These are phyloP conservation scores for Monopterus albus DNA, from an alignment of 2,113 vertebrate species.

Conservation along the genomic window DNA sequence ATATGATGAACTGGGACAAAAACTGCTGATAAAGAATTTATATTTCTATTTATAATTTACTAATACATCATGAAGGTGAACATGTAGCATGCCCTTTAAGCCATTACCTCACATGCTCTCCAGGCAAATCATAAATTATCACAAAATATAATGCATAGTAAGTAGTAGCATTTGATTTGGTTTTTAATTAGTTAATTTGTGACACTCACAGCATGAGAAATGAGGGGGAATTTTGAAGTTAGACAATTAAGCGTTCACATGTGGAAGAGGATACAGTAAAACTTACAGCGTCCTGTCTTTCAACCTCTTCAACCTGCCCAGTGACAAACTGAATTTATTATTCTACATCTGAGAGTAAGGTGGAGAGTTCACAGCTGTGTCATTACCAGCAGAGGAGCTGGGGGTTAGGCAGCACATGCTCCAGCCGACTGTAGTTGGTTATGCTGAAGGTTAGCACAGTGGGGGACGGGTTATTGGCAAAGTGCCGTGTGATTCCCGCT, in stretches of 20 bases:
- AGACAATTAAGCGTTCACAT: neutral
- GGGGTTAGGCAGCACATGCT: slow-evolving; percentile 98
- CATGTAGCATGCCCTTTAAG: neutral
- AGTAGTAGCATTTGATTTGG: slow-evolving; percentile 1
- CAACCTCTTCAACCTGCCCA: neutral
- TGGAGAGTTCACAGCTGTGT: slow-evolving; percentile 51
- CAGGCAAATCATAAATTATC: slow-evolving; percentile 3
- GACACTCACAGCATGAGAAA: neutral
- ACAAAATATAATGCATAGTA: neutral
- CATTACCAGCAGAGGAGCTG: slow-evolving; percentile 99
- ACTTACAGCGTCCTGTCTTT: neutral
- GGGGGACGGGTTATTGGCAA: slow-evolving; percentile 95
- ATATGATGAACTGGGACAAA: too few relatives aligned
- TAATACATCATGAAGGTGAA: neutral
- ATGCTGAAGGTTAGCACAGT: slow-evolving; percentile 96
- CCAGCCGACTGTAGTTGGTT: slow-evolving; percentile 96
- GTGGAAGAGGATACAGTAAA: neutral
- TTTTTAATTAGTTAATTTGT: slow-evolving; percentile 13
- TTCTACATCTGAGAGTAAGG: neutral
- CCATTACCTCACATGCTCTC: neutral
- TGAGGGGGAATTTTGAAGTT: neutral
- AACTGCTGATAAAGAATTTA: too few relatives aligned
- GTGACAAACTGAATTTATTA: neutral
- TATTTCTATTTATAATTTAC: too few relatives aligned
- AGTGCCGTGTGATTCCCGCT: slow-evolving; percentile 97